These are phyloP conservation scores for Lagodon rhomboides DNA, from an alignment of 2,797 vertebrate species.

Conservation along the genomic window DNA sequence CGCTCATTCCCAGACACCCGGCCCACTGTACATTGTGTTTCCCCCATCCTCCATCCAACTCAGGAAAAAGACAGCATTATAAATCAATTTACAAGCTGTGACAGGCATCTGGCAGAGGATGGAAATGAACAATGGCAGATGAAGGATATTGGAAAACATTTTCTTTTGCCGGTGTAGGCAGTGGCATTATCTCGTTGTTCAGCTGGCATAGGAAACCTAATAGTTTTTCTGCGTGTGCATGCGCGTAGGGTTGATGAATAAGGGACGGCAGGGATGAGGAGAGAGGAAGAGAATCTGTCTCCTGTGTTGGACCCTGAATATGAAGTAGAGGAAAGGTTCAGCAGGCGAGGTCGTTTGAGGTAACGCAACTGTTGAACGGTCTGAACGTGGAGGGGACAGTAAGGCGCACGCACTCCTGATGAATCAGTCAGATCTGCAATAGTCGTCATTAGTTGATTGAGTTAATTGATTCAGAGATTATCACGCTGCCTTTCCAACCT, in stretches of 20 bases:
- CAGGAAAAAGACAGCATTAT: slow-evolving; percentile 68
- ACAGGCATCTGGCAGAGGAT: slow-evolving; percentile 57
- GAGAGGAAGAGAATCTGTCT: slow-evolving; percentile 5
- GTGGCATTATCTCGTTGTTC: slow-evolving; percentile 44
- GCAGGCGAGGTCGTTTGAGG: slow-evolving; percentile 12
- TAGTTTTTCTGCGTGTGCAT: slow-evolving; percentile 38
- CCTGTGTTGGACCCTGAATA: slow-evolving; percentile 39
- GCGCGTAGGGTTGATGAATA: slow-evolving; percentile 36
- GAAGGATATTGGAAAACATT: slow-evolving; percentile 75
- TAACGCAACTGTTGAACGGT: slow-evolving; percentile 25
- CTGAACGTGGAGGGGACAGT: slow-evolving; percentile 4
- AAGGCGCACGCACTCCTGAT: background rate
- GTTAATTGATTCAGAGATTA: background rate
- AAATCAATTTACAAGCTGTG: slow-evolving; percentile 79
- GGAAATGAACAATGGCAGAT: slow-evolving; percentile 75
- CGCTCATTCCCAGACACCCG: slow-evolving; percentile 15
- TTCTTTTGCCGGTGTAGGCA: slow-evolving; percentile 35
- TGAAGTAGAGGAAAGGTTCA: slow-evolving; percentile 34
- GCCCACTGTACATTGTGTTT: slow-evolving; percentile 1
- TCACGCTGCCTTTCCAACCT: background rate
- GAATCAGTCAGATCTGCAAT: slow-evolving; percentile 1
- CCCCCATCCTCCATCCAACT: slow-evolving; percentile 31
- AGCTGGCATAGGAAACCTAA: slow-evolving; percentile 66
- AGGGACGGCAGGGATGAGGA: slow-evolving; percentile 13
- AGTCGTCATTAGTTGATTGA: background rate